Evolutionary conservation across 2,888 invertebrate genomes (phyloP), one percentile per base, ranked within the genome.

Genomic region (Chrysomela aeneicollis): DNA sequence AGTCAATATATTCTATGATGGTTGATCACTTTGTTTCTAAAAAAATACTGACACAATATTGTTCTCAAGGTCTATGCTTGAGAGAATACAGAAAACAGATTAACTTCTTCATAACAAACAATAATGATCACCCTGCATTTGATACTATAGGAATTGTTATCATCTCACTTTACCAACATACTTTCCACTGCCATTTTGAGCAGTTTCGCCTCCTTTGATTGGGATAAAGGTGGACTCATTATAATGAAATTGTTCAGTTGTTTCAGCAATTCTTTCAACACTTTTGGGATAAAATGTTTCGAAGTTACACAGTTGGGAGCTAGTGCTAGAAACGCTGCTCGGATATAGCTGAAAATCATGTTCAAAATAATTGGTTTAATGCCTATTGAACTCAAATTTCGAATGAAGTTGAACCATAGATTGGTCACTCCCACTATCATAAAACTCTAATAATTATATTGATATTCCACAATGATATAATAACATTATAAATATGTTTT

Each of bases 311-410:
- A 90, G 10, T 84, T 84, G 2, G 89, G 86, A 82, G 95, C 93
- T 64, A 97, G 84, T 79, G 91, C 92, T 83, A 94, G 87, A 63
- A 97, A 87, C 0, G 95, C 94, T 79, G 95, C 95, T 76, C 93
- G 91, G 63, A 97, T 85, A 85, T 93, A 96, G 77, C 95, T 95
- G 82, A 8, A 84, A 81, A 37, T 47, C 17, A 47, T 1, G 15
- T 30, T n/a, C 4, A 9, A 18, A 32, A 35, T 18, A 12, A 17
- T 21, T 18, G 10, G 30, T 15, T 15, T 30, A n/a, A n/a, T n/a
- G n/a, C n/a, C n/a, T n/a, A n/a, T n/a, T n/a, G n/a, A n/a, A n/a
- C n/a, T n/a, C n/a, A n/a, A n/a, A n/a, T n/a, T n/a, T n/a, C n/a
- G n/a, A n/a, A n/a, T n/a, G n/a, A n/a, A n/a, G n/a, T n/a, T n/a